Evolutionary conservation across 1,140 invertebrate species (phyloP), one percentile per base, ranked within the genome.

Genomic region (Conus betulinus): DNA sequence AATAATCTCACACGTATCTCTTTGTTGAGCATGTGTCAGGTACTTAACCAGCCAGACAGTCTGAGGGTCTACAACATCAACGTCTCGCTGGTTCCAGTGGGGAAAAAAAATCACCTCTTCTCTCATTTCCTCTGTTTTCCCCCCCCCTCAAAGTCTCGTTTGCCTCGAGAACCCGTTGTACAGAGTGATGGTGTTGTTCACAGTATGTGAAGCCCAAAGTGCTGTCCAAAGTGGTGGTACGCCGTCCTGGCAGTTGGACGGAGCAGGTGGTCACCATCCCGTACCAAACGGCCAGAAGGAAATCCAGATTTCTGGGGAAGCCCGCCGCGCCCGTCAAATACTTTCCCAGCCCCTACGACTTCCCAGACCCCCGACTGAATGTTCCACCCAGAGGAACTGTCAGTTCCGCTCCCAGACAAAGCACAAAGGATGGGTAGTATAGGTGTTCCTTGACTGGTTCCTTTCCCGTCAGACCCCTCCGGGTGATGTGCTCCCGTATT

Each of bases 281-380:
- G 10, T 84, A 27, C 82, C 53, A 60, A n/a, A 15, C 23, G 57
- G 55, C 57, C 55, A 60, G 39, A n/a, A 63, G 39, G 57, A 84
- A 25, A n/a, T 84, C 82, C 20, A 60, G 82, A n/a, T 84, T 84
- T 39, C 82, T 84, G 55, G 82, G 82, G 23, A 84, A 84, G 82
- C 81, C 81, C 17, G 55, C 55, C 6, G 11, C 17, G 81, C 82
- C 82, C 11, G 82, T 84, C 55, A 84, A 84, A 53, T 84, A 84
- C 55, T 84, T 84, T 23, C 82, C 82, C 82, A 84, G 82, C n/a
- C 82, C 82, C 55, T 84, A 84, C 53, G 82, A 84, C 55, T 63
- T 84, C 23, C 82, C 82, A n/a, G 82, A 84, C 55, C 82, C 82
- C 55, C 53, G 82, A 5, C 57, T 84, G 82, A 81, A 81, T 13